phyloP scores from a whole-genome alignment of 2,113 vertebrate species.

The Mus musculus region GRCm39 chr12:69855001-69855500 shows the following conservation, averaged over 20 bases:
- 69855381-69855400: background rate
- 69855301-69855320: slow-evolving; percentile 3
- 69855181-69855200: background rate
- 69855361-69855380: background rate
- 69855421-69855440: slow-evolving; percentile 32
- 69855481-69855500: background rate
- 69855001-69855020: background rate
- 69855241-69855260: background rate
- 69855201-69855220: background rate
- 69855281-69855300: slow-evolving; percentile 10
- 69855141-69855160: background rate
- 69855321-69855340: background rate
- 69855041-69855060: background rate
- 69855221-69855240: background rate
- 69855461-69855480: background rate
- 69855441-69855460: background rate
- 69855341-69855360: slow-evolving; percentile 15
- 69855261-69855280: background rate
- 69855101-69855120: background rate
- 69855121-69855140: background rate
- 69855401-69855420: slow-evolving; percentile 29
- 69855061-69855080: background rate
- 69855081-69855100: background rate
- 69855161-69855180: background rate
- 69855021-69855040: background rate